Base-by-base conservation (phyloP, 2,113 vertebrate species). In the Ictalurus punctatus region DNA sequence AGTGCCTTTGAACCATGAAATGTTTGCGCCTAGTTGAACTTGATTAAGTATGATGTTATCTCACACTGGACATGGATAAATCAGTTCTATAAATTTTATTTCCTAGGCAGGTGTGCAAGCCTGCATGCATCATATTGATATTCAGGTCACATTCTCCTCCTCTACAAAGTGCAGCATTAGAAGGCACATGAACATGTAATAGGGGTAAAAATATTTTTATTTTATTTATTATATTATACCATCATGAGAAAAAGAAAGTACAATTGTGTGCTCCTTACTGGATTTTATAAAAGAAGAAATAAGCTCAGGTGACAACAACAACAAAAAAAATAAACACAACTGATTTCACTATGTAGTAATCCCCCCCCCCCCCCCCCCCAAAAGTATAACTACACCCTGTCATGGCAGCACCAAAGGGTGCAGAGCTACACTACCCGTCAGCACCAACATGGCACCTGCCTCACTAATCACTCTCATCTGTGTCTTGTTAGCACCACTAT, bases 1-100 rank as follows among this genome's bases (percentile, higher is more conserved):
- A 91, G 87, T 90, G 21, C 48, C 69, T 90, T 83, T 90, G 86
- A 90, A 90, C 84, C 73, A 82, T 89, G 90, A 91, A 92, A 92
- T 89, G 86, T 48, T 84, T 52, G 58, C 90, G 37, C 82, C 44
- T 63, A 40, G 86, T 89, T 88, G 87, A 91, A 89, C 73, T 85
- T 84, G 73, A 63, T 80, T 89, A 83, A 85, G n/a, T 86, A 76
- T 89, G 81, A 59, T 65, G 87, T 89, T 90, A 86, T 86, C 73
- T 90, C 25, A 79, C 63, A 34, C 52, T 40, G 79, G 10, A 80
- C 83, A 40, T 40, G 48, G 76, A 87, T 88, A 88, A 83, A 90
- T 91, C 90, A 91, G 89, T 90, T 89, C 86, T 73, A 88, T 84
- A 84, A 25, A 82, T 71, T 56, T 82, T 82, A 67, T 81, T 79